Conservation (phyloP, 1,140 invertebrate genomes). For the Pantala flavescens region DNA sequence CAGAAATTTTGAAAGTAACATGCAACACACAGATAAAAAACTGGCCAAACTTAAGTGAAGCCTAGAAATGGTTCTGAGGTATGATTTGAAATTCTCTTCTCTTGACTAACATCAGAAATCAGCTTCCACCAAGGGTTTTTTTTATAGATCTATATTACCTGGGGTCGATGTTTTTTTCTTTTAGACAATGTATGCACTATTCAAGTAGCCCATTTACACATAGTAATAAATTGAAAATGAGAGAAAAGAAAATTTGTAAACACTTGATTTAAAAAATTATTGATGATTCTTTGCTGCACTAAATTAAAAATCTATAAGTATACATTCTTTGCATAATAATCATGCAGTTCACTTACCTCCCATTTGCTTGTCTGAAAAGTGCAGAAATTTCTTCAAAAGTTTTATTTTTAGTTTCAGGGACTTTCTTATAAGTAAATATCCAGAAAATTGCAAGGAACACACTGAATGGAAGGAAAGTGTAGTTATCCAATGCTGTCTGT, state of each 20-base stretch:
- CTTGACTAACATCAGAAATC: neutral
- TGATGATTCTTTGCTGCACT: too few species aligned
- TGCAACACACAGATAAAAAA: constrained; percentile 11
- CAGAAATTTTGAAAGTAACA: constrained; percentile 1
- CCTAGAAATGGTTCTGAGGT: constrained; percentile 15
- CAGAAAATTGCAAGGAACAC: constrained; percentile 90
- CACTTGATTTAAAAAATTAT: too few species aligned
- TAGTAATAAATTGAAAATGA: too few species aligned
- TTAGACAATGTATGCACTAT: too few species aligned
- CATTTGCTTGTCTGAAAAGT: constrained; percentile 75
- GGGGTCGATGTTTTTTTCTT: too few species aligned
- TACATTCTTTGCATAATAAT: too few species aligned
- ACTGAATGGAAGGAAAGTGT: constrained; percentile 96
- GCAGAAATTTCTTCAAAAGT: constrained; percentile 95
- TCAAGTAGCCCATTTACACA: too few species aligned
- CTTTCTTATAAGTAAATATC: constrained; percentile 95
- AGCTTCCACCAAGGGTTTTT: neutral
- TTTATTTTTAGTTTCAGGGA: constrained; percentile 98
- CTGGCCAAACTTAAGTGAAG: constrained; percentile 1
- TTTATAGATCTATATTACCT: too few species aligned
- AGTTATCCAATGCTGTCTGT: constrained; percentile 80
- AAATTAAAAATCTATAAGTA: too few species aligned
- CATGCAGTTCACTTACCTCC: constrained; percentile 51
- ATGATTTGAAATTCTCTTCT: neutral
- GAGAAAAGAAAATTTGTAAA: too few species aligned